Evolutionary conservation across 2,113 vertebrate species (phyloP).

Genomic region (Ceyx cyanopectus): DNA sequence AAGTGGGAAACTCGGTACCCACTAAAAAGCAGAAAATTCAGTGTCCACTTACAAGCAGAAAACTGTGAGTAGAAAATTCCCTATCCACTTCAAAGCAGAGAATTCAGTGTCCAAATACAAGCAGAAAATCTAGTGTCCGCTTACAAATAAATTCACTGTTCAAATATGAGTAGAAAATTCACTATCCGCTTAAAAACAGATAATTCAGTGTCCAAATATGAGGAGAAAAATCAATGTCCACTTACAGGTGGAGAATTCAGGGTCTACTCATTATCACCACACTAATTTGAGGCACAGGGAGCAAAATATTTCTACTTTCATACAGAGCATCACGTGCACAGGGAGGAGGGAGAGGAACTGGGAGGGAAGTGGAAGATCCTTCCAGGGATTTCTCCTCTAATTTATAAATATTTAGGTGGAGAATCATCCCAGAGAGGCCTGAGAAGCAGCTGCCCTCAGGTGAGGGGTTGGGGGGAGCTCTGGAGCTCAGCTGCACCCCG

Average conservation of each 20-base stretch:
- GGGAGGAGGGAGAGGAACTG: neutral
- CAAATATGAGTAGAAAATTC: accelerated
- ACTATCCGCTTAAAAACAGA: too few species aligned
- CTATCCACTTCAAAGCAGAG: neutral
- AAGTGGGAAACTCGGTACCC: neutral
- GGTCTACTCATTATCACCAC: neutral
- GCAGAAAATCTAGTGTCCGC: neutral
- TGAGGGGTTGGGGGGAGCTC: too few species aligned
- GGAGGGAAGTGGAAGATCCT: neutral
- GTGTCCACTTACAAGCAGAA: accelerated
- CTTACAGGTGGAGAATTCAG: too few species aligned
- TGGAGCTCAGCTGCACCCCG: too few species aligned
- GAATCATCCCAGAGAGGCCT: neutral
- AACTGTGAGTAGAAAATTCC: neutral
- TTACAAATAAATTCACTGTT: accelerated
- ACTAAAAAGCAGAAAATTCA: neutral
- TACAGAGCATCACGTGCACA: accelerated
- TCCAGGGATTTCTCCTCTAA: neutral
- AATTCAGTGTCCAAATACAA: neutral
- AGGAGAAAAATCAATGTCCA: neutral
- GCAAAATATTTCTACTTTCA: neutral
- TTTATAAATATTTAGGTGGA: neutral
- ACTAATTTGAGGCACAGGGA: neutral
- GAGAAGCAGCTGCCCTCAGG: neutral
- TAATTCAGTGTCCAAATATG: neutral